These are phyloP conservation scores for Caenorhabditis afra DNA, from an alignment of 2,888 invertebrate genomes.

Conservation along the genomic window DNA sequence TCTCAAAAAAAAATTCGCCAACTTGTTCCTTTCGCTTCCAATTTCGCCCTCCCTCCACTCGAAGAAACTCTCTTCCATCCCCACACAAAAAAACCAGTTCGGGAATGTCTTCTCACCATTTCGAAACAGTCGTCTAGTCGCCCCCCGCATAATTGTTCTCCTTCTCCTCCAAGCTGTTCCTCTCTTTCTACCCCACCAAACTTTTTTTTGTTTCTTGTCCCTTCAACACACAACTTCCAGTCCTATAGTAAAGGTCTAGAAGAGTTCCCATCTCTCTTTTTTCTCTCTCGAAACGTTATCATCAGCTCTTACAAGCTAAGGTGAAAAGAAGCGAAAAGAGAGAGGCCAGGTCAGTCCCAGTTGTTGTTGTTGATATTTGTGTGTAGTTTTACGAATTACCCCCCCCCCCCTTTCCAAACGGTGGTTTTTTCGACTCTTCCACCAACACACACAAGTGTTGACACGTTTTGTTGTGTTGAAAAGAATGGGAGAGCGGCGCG, in stretches of 20 bases:
- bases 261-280: too few relatives aligned
- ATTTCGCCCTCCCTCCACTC: neutral
- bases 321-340: too few relatives aligned
- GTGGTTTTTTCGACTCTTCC: neutral
- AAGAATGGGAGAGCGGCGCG: neutral
- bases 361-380: too few relatives aligned
- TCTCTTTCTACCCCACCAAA: neutral
- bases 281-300: too few relatives aligned
- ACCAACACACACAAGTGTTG: slow-evolving; percentile 34
- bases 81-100: slow-evolving; percentile 26
- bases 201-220: neutral
- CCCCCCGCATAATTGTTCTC: neutral
- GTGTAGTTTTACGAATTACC: too few relatives aligned
- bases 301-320: too few relatives aligned
- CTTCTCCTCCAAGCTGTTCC: neutral
- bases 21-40: too few relatives aligned
- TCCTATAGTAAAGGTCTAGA: too few relatives aligned
- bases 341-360: too few relatives aligned
- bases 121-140: slow-evolving; percentile 24
- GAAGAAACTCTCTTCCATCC: slow-evolving; percentile 1
- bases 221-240: neutral
- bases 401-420: neutral
- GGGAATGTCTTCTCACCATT: slow-evolving; percentile 17
- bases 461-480: slow-evolving; percentile 17
- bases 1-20: too few relatives aligned